A percentile compares a stretch with the other conserved stretches of the same genome.
phyloP scores from a whole-genome alignment of 2,888 invertebrate species.

The Agonopterix arenella region DNA sequence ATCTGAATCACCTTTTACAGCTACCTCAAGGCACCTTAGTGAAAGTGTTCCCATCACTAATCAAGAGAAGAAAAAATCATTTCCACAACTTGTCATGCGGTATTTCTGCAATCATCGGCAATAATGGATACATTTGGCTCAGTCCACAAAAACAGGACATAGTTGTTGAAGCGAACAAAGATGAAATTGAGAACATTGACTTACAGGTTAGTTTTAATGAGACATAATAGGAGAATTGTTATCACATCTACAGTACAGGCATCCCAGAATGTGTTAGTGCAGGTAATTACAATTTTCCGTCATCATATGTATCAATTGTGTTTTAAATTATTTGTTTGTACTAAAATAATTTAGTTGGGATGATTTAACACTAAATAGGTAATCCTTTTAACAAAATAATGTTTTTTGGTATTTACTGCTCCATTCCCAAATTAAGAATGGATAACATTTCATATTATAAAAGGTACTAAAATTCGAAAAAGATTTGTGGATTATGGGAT shows the following conservation, averaged over 20 bases:
- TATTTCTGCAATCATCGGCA: conserved; percentile 94
- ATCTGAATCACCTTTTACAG: conserved; percentile 70
- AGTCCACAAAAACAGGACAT: conserved; percentile 76
- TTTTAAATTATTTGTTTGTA: no score
- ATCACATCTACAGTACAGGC: background rate
- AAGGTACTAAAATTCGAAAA: no score
- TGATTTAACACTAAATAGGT: no score
- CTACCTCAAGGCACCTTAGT: conserved; percentile 92
- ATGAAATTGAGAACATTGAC: conserved; percentile 41
- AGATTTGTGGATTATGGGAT: no score
- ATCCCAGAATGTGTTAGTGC: no score
- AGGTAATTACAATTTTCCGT: no score
- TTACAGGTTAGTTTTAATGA: conserved; percentile 31
- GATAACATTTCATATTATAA: no score
- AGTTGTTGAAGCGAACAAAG: conserved; percentile 70
- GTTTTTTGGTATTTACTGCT: no score
- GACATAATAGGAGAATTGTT: background rate
- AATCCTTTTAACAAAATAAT: no score
- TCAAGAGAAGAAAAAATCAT: conserved; percentile 96
- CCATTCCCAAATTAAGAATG: no score
- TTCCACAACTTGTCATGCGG: conserved; percentile 96
- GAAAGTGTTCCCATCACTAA: conserved; percentile 93
- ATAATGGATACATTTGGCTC: conserved; percentile 98
- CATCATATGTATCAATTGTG: no score
- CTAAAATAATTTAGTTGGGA: no score